These are phyloP conservation scores for Coendou prehensilis DNA, from an alignment of 2,797 vertebrate genomes.

Conservation along the genomic window DNA sequence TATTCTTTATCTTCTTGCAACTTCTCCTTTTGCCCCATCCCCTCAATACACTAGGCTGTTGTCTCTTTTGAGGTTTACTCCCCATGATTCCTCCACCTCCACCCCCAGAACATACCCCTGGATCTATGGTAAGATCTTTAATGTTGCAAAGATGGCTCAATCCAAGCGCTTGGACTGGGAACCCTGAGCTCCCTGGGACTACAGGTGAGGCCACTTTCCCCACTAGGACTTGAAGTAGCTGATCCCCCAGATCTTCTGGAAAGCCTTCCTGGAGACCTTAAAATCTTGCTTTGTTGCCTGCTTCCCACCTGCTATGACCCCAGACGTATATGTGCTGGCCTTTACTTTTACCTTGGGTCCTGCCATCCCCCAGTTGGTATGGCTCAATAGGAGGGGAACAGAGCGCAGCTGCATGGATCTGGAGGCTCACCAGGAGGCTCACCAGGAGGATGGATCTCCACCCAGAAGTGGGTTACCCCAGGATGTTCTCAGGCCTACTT, in stretches of 20 bases:
- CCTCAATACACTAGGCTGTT: rapidly evolving
- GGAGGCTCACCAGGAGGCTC: neutral
- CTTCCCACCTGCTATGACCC: neutral
- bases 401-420: no score
- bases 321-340: neutral
- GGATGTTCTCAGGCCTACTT: neutral
- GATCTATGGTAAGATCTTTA: neutral
- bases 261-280: neutral
- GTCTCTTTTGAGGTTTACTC: neutral
- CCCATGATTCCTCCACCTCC: neutral
- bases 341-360: neutral
- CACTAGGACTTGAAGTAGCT: neutral
- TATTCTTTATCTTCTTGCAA: neutral
- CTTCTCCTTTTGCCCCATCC: neutral
- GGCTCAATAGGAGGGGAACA: neutral
- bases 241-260: neutral
- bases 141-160: neutral
- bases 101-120: neutral
- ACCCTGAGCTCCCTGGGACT: neutral
- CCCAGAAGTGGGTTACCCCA: neutral
- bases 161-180: no score
- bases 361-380: neutral
- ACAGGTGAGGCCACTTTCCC: rapidly evolving
- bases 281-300: neutral
- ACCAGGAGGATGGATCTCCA: neutral